Evolutionary conservation across 2,888 invertebrate species (phyloP), one percentile per base, ranked within the genome.

Genomic region (Heliconius aoede): DNA sequence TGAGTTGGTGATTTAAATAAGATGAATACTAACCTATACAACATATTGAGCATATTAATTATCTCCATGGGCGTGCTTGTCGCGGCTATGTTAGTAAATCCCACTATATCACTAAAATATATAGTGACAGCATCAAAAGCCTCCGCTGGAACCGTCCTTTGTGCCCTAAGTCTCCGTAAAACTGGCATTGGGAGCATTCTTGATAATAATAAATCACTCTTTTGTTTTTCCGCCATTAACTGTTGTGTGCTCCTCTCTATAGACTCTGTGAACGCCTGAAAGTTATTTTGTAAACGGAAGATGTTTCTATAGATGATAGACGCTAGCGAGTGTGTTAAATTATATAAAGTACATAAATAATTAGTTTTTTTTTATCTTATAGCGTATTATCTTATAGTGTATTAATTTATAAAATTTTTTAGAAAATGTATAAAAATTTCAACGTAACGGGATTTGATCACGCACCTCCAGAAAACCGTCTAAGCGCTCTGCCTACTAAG

Each of bases 61-160:
- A 95, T 94, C 87, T 96, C 95, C 95, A 96, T 95, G 0, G 96
- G 96, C 1, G 96, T 95, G 83, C 96, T 96, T 76, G 87, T 90
- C 1, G 96, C 95, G 0, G 96, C 95, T 78, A 96, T 94, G 68
- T 90, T 91, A 4, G 96, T 96, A 85, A 96, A 96, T 4, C 96
- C 96, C 40, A 96, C 96, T 79, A 96, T 96, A 80, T 96, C 96
- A 78, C 96, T 96, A 89, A 96, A 96, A 92, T 96, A 96, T 78
- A 96, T 96, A 2, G 96, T 96, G 68, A 96, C 96, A 0, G 95
- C 95, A 75, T 96, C 95, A 83, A 96, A 96, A 1, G 95, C 94
- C 85, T 96, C 96, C 0, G 96, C 96, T 0, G 95, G 94, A 0
- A 96, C 96, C 26, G 95, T 90, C 68, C 91, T 88, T 82, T 95